Evolutionary conservation across 1,140 invertebrate species (phyloP), one percentile per base, ranked within the genome.

Genomic region (Atta colombica): DNA sequence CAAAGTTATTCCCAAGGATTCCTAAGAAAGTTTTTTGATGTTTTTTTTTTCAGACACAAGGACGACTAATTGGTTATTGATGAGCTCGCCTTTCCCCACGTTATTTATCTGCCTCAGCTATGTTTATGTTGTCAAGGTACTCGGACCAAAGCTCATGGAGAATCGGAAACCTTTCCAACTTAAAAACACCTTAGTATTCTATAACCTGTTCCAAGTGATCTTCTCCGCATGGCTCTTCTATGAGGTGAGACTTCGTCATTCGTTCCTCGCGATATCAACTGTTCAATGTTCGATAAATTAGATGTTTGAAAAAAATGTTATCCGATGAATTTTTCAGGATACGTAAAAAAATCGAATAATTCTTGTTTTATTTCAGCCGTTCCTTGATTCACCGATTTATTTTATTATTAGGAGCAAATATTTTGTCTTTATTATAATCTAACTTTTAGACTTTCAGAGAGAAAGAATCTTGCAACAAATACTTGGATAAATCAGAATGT

Each of bases 171-270:
- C 98, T 4, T 97, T 98, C 93, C 96, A 98, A 87, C 96, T 99
- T 25, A 97, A 98, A 89, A 96, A 97, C 87, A 95, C 97, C 39
- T 96, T 99, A 89, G 97, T 99, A 93, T 94, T 96, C 71, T 99
- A 99, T 95, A 99, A 99, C 96, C 96, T 98, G 81, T 96, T 97
- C 88, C 97, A 99, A 96, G 98, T 99, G 72, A 91, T 98, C 92
- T 97, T 98, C 92, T 98, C 97, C 91, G 95, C 96, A 68, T 98
- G 98, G 97, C 95, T 99, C 61, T 98, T 98, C 95, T 96, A 97
- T 91, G 97, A 98, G 96, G 98, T 98, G 96, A 96, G 94, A 60
- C 6, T 35, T 58, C 6, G 4, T 31, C 18, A 6, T 2, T n/a
- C 7, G 39, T 7, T 12, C 31, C 8, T 8, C 21, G 3, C 35